phyloP scores from a whole-genome alignment of 2,888 invertebrate genomes.

The Neria commutata region DNA sequence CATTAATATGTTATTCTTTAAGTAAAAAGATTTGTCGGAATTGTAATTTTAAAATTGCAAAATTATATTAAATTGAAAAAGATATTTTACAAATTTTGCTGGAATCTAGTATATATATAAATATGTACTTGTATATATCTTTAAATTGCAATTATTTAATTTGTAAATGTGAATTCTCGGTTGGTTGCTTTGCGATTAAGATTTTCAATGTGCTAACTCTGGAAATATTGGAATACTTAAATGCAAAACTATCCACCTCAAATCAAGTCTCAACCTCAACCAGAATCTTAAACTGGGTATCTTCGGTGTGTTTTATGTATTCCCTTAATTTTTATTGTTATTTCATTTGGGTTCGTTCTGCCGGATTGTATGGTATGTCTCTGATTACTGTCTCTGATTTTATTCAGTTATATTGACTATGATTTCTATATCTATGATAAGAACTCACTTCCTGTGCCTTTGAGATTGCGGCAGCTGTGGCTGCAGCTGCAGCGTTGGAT shows the following conservation, averaged over 20 bases:
- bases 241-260: constrained; percentile 32
- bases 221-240: constrained; percentile 46
- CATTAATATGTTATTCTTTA: constrained; percentile 28
- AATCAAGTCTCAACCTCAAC: constrained; percentile 10
- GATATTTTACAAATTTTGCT: background rate
- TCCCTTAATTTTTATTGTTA: constrained; percentile 12
- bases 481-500: constrained; percentile 62
- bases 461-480: constrained; percentile 55
- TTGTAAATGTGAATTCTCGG: constrained; percentile 6
- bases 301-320: too few relatives aligned
- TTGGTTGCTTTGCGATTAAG: too few relatives aligned
- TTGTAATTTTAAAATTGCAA: constrained; percentile 45
- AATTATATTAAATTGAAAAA: constrained; percentile 25
- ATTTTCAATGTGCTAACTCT: too few relatives aligned
- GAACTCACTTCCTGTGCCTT: constrained; percentile 63
- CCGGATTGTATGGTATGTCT: background rate
- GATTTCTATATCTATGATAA: constrained; percentile 60
- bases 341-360: constrained; percentile 20
- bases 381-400: constrained; percentile 23
- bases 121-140: constrained; percentile 6
- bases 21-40: constrained; percentile 12
- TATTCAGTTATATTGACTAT: constrained; percentile 58
- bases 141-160: constrained; percentile 7
- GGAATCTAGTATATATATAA: constrained; percentile 2
- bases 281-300: too few relatives aligned